Base-by-base conservation (phyloP, 2,888 invertebrate genomes). In the Geotrupes spiniger region DNA sequence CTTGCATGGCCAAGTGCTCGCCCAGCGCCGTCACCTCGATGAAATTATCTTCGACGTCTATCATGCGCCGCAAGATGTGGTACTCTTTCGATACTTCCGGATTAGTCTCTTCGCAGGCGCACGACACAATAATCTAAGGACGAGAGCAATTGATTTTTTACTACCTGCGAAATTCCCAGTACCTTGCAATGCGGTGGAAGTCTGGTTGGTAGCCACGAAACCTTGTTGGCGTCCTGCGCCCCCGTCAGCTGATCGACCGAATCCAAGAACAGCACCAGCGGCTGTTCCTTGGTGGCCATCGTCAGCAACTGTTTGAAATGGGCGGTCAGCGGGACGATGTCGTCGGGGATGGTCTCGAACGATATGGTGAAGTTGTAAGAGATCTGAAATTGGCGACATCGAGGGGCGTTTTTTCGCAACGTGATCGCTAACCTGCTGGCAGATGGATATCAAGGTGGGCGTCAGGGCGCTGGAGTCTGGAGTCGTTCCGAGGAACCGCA, bases 171-270 rank as follows among this genome's bases (percentile, higher is more conserved):
- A n/a, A n/a, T n/a, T n/a, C n/a, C n/a, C n/a, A n/a, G n/a, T n/a
- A n/a, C 88, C 80, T 95, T 94, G 68, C 93, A 94, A 74, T 92
- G 77, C 1, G 82, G 79, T 0, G 98, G 97, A 25, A 99, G 75
- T 54, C 91, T 79, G 0, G 93, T 91, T 0, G 98, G 97, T 60
- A 98, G 75, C 97, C 97, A 98, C 0, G 96, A 92, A 25, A 98
- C 85, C 73, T 95, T 93, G 63, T 95, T 96, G 16, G 94, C 91
- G 63, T 92, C 92, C 60, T 94, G 93, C 0, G 92, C 88, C 0
- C 92, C 93, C 4, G 95, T 96, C 39, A 99, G 77, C 72, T 98
- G 96, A 76, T 99, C 98, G 1, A 99, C 91, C 0, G 96, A 96
- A 72, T 99, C 98, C 63, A 99, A 75, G 70, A 94, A 95, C 33